Conservation (phyloP, 2,797 vertebrate species). For the Lithobates pipiens region DNA sequence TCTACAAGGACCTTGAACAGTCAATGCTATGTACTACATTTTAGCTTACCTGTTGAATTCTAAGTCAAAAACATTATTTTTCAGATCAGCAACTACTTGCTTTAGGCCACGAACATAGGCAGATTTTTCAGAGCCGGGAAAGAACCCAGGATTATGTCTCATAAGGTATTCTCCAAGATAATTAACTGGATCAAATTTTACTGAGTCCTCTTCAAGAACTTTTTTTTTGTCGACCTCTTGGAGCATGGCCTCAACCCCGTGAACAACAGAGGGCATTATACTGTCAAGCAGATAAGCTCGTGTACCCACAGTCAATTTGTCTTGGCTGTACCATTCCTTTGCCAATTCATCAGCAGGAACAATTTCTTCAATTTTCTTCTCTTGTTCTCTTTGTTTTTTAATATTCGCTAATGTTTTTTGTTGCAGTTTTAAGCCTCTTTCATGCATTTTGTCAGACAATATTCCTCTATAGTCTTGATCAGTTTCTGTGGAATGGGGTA, state of each 20-base stretch:
- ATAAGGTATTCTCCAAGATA: constrained; percentile 85
- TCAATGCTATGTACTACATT: not conserved
- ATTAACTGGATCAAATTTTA: constrained; percentile 76
- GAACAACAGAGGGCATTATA: constrained; percentile 76
- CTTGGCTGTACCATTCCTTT: constrained; percentile 73
- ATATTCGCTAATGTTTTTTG: constrained; percentile 65
- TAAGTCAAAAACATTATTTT: constrained; percentile 66
- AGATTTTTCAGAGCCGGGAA: constrained; percentile 58
- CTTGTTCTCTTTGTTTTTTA: constrained; percentile 62
- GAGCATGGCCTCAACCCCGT: constrained; percentile 71
- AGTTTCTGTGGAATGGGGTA: not conserved
- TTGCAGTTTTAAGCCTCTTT: constrained; percentile 72
- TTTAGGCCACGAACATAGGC: constrained; percentile 74
- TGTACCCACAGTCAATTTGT: constrained; percentile 66
- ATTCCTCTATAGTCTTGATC: constrained; percentile 67
- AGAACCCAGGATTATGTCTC: constrained; percentile 73
- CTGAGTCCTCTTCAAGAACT: constrained; percentile 64
- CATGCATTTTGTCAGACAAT: constrained; percentile 71
- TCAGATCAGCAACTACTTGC: constrained; percentile 69
- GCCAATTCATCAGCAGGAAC: constrained; percentile 68
- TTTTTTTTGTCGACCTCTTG: constrained; percentile 72
- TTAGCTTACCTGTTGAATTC: constrained; percentile 71
- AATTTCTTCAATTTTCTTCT: constrained; percentile 65
- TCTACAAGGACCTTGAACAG: too few relatives aligned
- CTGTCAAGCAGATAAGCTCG: constrained; percentile 76